Base-by-base conservation (phyloP, 2,888 invertebrate species). In the Theretra japonica region DNA sequence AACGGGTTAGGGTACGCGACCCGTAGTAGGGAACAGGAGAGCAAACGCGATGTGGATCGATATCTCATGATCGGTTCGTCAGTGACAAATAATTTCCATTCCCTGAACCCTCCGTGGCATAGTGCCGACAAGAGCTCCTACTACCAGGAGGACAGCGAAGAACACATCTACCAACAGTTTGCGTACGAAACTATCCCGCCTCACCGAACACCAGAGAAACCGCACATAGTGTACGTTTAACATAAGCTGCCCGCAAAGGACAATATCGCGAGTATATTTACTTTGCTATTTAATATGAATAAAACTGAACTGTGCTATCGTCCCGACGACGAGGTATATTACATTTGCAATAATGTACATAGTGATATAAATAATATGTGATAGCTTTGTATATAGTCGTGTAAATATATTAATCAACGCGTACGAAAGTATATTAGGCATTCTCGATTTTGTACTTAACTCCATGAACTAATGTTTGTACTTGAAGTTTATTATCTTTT, bases 181-280 rank as follows among this genome's bases (percentile, higher is more conserved):
- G 94, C 94, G 4, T 95, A 95, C 77, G 95, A 95, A 83, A 94
- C 95, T 19, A 95, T 95, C 70, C 94, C 95, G 75, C 94, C 91
- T 74, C 95, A 95, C 82, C 89, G 93, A 83, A 94, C 95, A 77
- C 94, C 94, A 71, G 95, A 95, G 82, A 94, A 95, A 87, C 95
- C 95, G 74, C 95, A 95, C 88, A 95, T 95, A 92, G 95, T 95
- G 89, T 95, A 95, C 81, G 95, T 95, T 83, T 95, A 95, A 94
- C 94, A 92, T 85, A 93, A 90, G 87, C 87, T 90, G 88, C 88
- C 85, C 80, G 87, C 87, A 86, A 89, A 86, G 88, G 88, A 92
- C 91, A 88, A 88, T 90, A 86, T 90, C 83, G 82, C 81, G 77
- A 84, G 65, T 48, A 87, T 87, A 85, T 87, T 86, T 84, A 87